Conservation (phyloP, 2,797 vertebrate genomes). For the Prionace glauca region DNA sequence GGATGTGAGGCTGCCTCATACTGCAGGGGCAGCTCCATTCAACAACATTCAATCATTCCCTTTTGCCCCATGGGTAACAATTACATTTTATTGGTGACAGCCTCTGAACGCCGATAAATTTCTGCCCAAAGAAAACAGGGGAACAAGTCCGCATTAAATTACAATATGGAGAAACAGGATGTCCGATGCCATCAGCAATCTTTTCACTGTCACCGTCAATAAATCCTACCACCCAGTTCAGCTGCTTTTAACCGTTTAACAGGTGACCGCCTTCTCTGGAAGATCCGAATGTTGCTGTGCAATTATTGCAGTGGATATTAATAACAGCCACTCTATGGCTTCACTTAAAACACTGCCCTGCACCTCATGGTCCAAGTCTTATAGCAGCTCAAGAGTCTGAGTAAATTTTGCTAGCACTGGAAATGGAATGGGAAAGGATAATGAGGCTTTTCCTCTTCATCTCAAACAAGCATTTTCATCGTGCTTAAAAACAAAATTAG, state of each 20-base stretch:
- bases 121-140: neutral
- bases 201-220: constrained; percentile 27
- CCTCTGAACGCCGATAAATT: constrained; percentile 34
- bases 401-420: neutral
- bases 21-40: constrained; percentile 6
- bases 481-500: neutral
- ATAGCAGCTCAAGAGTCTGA: neutral
- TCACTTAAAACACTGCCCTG: neutral
- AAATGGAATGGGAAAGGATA: neutral
- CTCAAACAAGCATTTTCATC: neutral
- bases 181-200: neutral
- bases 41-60: constrained; percentile 33
- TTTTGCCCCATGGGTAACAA: constrained; percentile 11
- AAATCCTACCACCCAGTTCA: neutral
- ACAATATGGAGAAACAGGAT: constrained; percentile 10
- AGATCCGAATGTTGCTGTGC: neutral
- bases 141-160: constrained; percentile 3
- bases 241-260: constrained; percentile 5
- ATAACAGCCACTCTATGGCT: neutral
- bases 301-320: no score
- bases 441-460: neutral
- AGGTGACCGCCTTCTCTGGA: neutral
- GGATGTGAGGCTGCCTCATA: constrained; percentile 18
- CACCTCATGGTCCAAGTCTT: no score
- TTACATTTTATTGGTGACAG: constrained; percentile 31